Percentiles rank a stretch among this genome's conserved stretches.
Evolutionary conservation across 2,888 invertebrate genomes (phyloP).

Genomic region (Zhuqinia jingwanae): DNA sequence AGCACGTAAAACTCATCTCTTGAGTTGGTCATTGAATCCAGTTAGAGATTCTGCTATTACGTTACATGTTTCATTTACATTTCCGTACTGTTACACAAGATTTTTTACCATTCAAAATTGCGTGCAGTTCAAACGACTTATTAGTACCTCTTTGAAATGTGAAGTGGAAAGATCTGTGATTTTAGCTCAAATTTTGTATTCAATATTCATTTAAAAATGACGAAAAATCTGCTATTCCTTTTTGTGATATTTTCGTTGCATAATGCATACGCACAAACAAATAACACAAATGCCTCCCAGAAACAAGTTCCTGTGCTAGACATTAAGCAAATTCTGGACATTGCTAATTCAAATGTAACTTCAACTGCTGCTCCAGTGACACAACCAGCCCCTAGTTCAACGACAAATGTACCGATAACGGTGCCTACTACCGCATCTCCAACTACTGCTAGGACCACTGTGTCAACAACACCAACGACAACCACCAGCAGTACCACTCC

Average conservation of each 20-base stretch:
- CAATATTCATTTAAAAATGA: constrained; percentile 30
- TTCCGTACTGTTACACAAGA: not conserved
- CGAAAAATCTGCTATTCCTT: not conserved
- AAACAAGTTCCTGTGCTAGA: constrained; percentile 38
- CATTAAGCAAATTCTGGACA: constrained; percentile 40
- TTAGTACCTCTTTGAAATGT: constrained; percentile 38
- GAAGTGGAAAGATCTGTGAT: constrained; percentile 6
- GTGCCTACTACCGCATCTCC: not conserved
- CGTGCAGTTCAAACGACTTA: too few relatives aligned
- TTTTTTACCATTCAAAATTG: not conserved
- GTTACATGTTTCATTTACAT: too few relatives aligned
- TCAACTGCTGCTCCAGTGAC: not conserved
- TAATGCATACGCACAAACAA: constrained; percentile 1
- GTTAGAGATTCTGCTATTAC: not conserved
- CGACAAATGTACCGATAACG: not conserved
- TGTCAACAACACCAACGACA: not conserved
- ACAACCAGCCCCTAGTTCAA: not conserved
- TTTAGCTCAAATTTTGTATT: not conserved
- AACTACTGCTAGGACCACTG: not conserved
- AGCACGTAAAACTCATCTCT: too few relatives aligned
- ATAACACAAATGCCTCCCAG: not conserved
- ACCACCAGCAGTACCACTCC: constrained; percentile 16
- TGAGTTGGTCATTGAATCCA: not conserved
- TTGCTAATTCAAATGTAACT: constrained; percentile 3
- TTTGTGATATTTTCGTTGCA: not conserved